Evolutionary conservation across 1,140 invertebrate species (phyloP).

Genomic region (Cecropterus lyciades): DNA sequence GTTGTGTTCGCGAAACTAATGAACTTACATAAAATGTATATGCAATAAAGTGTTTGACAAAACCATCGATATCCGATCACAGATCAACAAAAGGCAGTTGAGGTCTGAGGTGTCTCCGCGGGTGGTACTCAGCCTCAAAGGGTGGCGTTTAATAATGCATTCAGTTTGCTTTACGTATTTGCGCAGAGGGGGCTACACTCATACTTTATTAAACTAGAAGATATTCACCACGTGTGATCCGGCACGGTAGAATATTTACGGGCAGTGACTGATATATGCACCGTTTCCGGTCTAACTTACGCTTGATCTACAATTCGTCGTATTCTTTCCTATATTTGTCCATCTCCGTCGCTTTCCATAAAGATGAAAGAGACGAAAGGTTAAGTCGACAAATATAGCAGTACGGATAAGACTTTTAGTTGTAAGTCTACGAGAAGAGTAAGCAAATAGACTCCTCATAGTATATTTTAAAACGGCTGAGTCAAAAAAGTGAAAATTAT

Average conservation of each 20-base stretch:
- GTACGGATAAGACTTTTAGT: constrained; percentile 1
- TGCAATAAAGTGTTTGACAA: too few species aligned
- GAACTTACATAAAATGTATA: too few species aligned
- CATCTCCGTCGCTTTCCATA: not conserved
- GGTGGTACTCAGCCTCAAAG: constrained; percentile 41
- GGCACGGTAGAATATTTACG: constrained; percentile 56
- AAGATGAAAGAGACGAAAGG: not conserved
- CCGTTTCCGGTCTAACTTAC: constrained; percentile 49
- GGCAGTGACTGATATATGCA: constrained; percentile 61
- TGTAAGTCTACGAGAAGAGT: too few species aligned
- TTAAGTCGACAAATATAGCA: not conserved
- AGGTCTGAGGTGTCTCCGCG: constrained; percentile 32
- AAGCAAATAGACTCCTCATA: too few species aligned
- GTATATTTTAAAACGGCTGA: too few species aligned
- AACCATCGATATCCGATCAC: constrained; percentile 2
- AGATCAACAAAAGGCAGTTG: constrained; percentile 21
- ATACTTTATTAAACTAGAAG: constrained; percentile 57
- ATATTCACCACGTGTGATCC: constrained; percentile 47
- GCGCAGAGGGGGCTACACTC: constrained; percentile 45
- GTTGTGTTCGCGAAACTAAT: too few species aligned
- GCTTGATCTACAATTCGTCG: constrained; percentile 25
- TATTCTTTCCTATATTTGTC: constrained; percentile 31
- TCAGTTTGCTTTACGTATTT: constrained; percentile 56
- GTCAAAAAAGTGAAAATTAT: too few species aligned
- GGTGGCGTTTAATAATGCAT: constrained; percentile 60